phyloP scores from a whole-genome alignment of 1,140 invertebrate genomes.

The Manduca sexta region DNA sequence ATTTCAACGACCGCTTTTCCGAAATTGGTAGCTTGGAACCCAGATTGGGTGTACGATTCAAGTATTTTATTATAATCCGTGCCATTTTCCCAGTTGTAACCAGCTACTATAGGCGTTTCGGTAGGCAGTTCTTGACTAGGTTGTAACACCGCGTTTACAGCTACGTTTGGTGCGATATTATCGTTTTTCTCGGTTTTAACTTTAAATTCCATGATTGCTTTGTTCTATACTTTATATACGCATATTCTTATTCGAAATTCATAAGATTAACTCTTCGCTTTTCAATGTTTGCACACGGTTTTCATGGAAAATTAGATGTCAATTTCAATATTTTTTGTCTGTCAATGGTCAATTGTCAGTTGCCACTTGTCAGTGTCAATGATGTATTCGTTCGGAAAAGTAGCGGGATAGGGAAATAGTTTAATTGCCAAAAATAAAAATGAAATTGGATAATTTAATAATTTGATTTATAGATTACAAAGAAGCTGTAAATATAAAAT shows the following conservation, averaged over 20 bases:
- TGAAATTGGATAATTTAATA: no score
- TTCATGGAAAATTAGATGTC: no score
- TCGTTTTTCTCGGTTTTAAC: constrained; percentile 21
- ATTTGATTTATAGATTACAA: no score
- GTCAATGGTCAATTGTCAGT: no score
- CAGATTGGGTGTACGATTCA: constrained; percentile 84
- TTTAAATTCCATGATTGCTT: constrained; percentile 30
- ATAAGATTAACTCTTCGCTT: no score
- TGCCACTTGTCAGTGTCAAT: no score
- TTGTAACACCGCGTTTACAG: constrained; percentile 79
- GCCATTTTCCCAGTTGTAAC: constrained; percentile 96
- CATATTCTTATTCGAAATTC: no score
- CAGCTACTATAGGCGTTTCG: constrained; percentile 78
- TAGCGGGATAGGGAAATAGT: no score
- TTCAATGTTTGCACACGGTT: neutral
- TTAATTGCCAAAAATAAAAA: no score
- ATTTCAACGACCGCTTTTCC: constrained; percentile 93
- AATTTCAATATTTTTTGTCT: no score
- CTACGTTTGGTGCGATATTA: constrained; percentile 68
- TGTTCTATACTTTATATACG: neutral
- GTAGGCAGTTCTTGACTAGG: constrained; percentile 76
- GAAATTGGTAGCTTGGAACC: constrained; percentile 98
- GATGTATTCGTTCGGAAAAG: no score
- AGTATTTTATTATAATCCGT: constrained; percentile 91
- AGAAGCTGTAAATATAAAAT: no score